A percentile compares a stretch with the other conserved stretches of the same genome.
Conservation (phyloP, 2,797 vertebrate genomes). For the Florisuga fusca region DNA sequence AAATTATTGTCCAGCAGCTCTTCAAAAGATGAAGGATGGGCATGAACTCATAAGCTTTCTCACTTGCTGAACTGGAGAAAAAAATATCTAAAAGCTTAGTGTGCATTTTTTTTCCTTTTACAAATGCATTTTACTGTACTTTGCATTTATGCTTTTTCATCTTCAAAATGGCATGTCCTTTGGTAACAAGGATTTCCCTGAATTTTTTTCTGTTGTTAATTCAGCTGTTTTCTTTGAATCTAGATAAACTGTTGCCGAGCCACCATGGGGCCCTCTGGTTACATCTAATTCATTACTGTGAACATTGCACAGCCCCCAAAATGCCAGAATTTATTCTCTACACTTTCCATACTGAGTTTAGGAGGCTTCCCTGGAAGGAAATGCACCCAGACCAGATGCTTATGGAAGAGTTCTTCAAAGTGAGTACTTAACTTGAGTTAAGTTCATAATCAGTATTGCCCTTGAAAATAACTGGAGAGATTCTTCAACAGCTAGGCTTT, state of each 20-base stretch:
- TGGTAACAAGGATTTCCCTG: not conserved
- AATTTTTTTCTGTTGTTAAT: not conserved
- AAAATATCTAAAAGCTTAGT: not conserved
- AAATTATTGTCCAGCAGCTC: not conserved
- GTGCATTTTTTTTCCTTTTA: not conserved
- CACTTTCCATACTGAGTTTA: conserved; percentile 88
- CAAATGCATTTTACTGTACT: not conserved
- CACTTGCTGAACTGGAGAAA: not conserved
- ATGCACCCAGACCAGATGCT: conserved; percentile 91
- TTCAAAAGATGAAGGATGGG: not conserved
- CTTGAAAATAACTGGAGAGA: not conserved
- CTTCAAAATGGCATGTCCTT: not conserved
- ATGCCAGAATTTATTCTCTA: conserved; percentile 95
- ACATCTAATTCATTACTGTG: conserved; percentile 91
- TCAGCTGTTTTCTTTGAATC: not conserved
- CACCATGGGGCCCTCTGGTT: conserved; percentile 89
- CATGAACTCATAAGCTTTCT: not conserved
- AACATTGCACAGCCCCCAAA: conserved; percentile 88
- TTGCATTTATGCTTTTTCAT: not conserved
- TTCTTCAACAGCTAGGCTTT: not conserved
- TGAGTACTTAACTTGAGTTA: conserved; percentile 53
- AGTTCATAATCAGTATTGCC: not conserved
- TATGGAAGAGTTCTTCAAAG: conserved; percentile 97
- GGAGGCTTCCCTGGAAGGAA: conserved; percentile 88
- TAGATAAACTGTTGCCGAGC: conserved; percentile 89